Evolutionary conservation across 2,888 invertebrate genomes (phyloP).

Genomic region (Pogonocherus hispidulus): DNA sequence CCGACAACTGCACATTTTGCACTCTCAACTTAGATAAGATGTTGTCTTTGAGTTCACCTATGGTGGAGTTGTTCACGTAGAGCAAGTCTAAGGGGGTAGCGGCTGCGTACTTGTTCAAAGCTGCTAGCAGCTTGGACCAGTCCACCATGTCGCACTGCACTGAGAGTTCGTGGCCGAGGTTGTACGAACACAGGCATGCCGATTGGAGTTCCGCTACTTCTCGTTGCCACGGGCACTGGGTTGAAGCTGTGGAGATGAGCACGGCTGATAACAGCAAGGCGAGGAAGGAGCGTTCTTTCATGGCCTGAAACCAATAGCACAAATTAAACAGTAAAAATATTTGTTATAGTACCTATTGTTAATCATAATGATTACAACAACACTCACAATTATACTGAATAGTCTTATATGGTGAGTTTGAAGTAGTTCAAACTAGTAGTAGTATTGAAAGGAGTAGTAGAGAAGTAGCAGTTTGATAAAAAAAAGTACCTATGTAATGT

Average conservation of each 20-base stretch:
- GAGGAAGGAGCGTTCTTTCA: slow-evolving; percentile 59
- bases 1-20: slow-evolving; percentile 88
- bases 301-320: slow-evolving; percentile 60
- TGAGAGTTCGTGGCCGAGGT: slow-evolving; percentile 86
- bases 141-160: slow-evolving; percentile 94
- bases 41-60: slow-evolving; percentile 77
- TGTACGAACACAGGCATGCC: slow-evolving; percentile 90
- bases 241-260: slow-evolving; percentile 64
- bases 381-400: too few relatives aligned
- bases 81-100: slow-evolving; percentile 83
- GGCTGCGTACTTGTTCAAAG: slow-evolving; percentile 79
- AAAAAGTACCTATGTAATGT: too few relatives aligned
- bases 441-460: too few relatives aligned
- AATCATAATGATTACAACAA: too few relatives aligned
- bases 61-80: slow-evolving; percentile 90
- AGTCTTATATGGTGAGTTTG: too few relatives aligned
- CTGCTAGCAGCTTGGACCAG: slow-evolving; percentile 80
- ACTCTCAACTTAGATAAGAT: slow-evolving; percentile 80
- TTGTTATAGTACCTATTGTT: too few relatives aligned
- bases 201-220: slow-evolving; percentile 82
- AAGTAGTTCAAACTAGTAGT: too few relatives aligned
- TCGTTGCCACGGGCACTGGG: slow-evolving; percentile 89
- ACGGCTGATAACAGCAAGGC: slow-evolving; percentile 57
- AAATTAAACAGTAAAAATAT: background rate
- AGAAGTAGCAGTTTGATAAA: too few relatives aligned